These are phyloP conservation scores for Aspidiotus rigidus DNA, from an alignment of 2,888 invertebrate species.

Conservation along the genomic window DNA sequence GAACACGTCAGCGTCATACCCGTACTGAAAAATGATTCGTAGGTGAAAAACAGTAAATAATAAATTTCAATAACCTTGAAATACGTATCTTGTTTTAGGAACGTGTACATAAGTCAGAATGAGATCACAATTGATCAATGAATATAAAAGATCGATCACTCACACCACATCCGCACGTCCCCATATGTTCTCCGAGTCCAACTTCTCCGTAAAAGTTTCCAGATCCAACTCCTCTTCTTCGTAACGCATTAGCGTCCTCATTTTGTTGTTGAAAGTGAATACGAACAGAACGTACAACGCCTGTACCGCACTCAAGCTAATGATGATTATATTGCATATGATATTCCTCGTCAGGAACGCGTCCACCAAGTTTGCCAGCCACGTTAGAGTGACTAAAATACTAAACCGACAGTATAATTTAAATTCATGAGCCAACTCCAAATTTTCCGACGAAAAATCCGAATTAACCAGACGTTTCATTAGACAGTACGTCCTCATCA, in stretches of 20 bases:
- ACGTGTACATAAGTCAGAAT: no score
- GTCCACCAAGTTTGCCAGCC: slow-evolving; percentile 46
- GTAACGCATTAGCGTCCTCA: background rate
- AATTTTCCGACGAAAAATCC: no score
- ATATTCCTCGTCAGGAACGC: slow-evolving; percentile 42
- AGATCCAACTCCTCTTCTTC: background rate
- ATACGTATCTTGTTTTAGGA: no score
- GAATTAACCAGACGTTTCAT: background rate
- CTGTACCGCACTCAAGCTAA: slow-evolving; percentile 46
- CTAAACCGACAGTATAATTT: slow-evolving; percentile 45
- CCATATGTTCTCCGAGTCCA: no score
- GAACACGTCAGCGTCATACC: no score
- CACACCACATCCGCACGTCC: no score
- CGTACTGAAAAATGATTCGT: no score
- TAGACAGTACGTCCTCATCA: background rate
- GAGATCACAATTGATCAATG: no score
- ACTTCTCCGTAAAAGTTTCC: background rate
- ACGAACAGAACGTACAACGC: slow-evolving; percentile 47
- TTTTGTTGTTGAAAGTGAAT: slow-evolving; percentile 42
- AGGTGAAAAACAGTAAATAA: no score
- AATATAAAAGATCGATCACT: no score
- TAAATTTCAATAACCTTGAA: no score
- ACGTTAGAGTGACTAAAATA: slow-evolving; percentile 47
- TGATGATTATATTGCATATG: slow-evolving; percentile 45
- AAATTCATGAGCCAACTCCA: slow-evolving; percentile 37